Evolutionary conservation across 2,888 invertebrate genomes (phyloP), one percentile per base, ranked within the genome.

Genomic region (Acronicta leporina): DNA sequence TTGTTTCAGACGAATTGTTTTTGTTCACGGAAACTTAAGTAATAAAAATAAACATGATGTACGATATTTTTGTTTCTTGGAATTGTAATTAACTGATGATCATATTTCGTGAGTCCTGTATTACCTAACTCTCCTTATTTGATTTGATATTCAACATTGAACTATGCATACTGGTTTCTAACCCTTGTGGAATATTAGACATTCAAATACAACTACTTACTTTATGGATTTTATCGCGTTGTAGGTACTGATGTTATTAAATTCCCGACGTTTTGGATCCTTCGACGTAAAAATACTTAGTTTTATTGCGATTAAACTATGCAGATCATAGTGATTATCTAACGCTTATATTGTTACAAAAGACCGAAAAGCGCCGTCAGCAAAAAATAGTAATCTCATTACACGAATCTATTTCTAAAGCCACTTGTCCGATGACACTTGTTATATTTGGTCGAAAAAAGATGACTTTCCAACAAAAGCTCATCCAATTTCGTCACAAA

Each of bases 401-500:
- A 82, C 74, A 72, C 62, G 73, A 83, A 81, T 75, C 81, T 63
- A 75, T 84, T 83, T 81, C 63, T 52, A 80, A 84, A 83, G 79
- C 81, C 86, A 84, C 83, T 82, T 82, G 77, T 84, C 83, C 84
- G 84, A 76, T 88, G 85, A 89, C 86, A 87, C 84, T 83, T 83
- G 84, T 86, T 81, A 82, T 79, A 80, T 69, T 75, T 73, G 58
- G 58, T 63, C 60, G 9, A 53, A 75, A 83, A 92, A 92, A 91
- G 85, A 74, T 90, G 90, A 91, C 91, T 92, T 90, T 82, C 77
- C 79, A 71, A 84, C 82, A 85, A 85, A 79, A 63, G 74, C 68
- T 84, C 76, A 83, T 83, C 83, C 83, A 77, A 83, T 84, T 86
- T 79, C 65, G 73, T 69, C 71, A 90, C 87, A 88, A 89, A 86